These are phyloP conservation scores for Typhlichthys eigenmanni DNA, from an alignment of 2,797 vertebrate genomes.

Conservation along the genomic window DNA sequence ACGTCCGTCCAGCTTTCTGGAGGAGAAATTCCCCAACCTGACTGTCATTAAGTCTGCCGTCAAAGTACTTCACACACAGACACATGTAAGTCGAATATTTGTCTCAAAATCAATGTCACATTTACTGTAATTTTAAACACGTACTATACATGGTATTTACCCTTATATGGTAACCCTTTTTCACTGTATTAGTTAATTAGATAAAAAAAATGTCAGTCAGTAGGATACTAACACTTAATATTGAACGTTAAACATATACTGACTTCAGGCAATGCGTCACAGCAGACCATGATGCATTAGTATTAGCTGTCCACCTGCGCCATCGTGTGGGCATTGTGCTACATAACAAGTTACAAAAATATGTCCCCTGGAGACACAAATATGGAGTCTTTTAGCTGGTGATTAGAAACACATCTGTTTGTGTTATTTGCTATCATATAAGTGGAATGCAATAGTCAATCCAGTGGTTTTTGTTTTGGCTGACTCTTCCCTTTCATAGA, in stretches of 20 bases:
- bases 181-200: background rate
- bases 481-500: constrained; percentile 61
- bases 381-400: too few species aligned
- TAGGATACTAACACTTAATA: too few species aligned
- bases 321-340: constrained; percentile 50
- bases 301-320: constrained; percentile 25
- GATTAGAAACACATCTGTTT: too few species aligned
- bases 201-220: background rate
- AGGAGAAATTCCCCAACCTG: constrained; percentile 86
- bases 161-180: too few species aligned
- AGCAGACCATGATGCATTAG: too few species aligned
- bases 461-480: background rate
- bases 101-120: background rate
- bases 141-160: too few species aligned
- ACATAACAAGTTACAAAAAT: too few species aligned
- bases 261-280: too few species aligned
- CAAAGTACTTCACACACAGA: constrained; percentile 76
- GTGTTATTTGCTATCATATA: too few species aligned
- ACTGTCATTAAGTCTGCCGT: constrained; percentile 86
- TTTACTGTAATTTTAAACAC: background rate
- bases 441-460: background rate
- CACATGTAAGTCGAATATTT: constrained; percentile 76
- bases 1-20: constrained; percentile 77
- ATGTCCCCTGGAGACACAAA: too few species aligned
- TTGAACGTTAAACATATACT: too few species aligned